Evolutionary conservation across 2,888 invertebrate species (phyloP), one percentile per base, ranked within the genome.

Genomic region (Dryocosmus kuriphilus): DNA sequence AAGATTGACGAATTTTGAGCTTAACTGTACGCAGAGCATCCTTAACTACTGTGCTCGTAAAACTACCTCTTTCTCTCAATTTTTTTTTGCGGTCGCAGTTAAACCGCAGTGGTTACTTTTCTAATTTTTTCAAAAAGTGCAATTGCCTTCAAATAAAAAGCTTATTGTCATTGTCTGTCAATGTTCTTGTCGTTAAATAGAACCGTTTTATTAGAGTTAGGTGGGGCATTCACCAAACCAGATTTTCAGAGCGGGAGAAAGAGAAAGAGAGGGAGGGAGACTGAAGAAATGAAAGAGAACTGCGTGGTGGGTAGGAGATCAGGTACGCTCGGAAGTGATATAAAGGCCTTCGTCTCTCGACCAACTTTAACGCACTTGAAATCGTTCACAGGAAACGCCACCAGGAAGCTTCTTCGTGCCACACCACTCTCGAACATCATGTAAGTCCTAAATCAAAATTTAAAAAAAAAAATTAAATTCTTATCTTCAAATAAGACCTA

Each of bases 351-450:
- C 87, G 76, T 78, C 77, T 83, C 79, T 81, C 81, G 82, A 84
- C 78, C 84, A 85, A 86, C 84, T 85, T 88, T 86, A 88, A 89
- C 89, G 88, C 87, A 89, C 85, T 87, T 89, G 86, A 87, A 89
- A 87, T 84, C 81, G 86, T 83, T 83, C 84, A 84, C 86, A 83
- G 85, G 78, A 81, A 85, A 81, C 82, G 84, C 80, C 86, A 80
- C 82, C 84, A 81, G 82, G 79, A 81, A 85, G 81, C 81, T 80
- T 71, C 86, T 85, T 85, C 87, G 84, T 87, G 87, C 90, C 90
- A 89, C 90, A 90, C 90, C 90, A 88, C 87, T 83, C 82, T 85
- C 81, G 81, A 89, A 83, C 90, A 89, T 88, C 89, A 90, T 90
- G 90, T 90, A 78, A 90, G 90, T 90, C 78, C 46, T 51, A 8